Evolutionary conservation across 2,797 vertebrate genomes (phyloP).

Genomic region (Sardinella longiceps): DNA sequence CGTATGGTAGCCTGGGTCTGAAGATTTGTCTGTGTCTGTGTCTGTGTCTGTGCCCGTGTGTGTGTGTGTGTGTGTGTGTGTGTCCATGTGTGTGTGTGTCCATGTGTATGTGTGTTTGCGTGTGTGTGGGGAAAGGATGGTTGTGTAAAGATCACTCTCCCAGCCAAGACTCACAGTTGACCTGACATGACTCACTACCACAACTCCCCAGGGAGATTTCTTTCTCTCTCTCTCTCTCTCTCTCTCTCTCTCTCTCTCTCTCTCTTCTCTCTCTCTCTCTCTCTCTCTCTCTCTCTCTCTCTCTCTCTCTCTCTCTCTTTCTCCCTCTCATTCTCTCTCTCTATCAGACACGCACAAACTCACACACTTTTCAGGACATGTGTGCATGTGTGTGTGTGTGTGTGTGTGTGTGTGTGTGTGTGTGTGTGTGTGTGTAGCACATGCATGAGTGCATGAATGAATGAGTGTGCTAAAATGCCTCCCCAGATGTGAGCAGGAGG

Average conservation of each 20-base stretch:
- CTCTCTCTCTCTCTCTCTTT: background rate
- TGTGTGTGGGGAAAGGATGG: background rate
- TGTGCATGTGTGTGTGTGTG: slow-evolving; percentile 28
- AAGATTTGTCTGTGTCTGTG: background rate
- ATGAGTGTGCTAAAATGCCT: slow-evolving; percentile 47
- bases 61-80: background rate
- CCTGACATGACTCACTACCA: background rate
- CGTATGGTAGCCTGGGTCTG: no score
- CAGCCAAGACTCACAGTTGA: background rate
- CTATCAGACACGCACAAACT: background rate
- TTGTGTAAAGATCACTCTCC: no score
- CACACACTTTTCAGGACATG: background rate
- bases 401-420: slow-evolving; percentile 59
- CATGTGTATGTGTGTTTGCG: background rate
- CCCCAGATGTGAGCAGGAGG: slow-evolving; percentile 34
- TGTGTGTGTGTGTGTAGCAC: slow-evolving; percentile 51
- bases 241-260: background rate
- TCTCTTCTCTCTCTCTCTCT: slow-evolving; percentile 5
- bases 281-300: background rate
- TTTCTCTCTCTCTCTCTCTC: no score
- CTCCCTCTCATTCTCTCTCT: background rate
- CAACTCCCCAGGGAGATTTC: background rate
- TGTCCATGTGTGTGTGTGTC: background rate
- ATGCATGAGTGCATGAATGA: background rate
- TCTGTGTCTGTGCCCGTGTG: background rate